These are phyloP conservation scores for Xenotilapia caudafasciata DNA, from an alignment of 2,113 vertebrate genomes.

Conservation along the genomic window DNA sequence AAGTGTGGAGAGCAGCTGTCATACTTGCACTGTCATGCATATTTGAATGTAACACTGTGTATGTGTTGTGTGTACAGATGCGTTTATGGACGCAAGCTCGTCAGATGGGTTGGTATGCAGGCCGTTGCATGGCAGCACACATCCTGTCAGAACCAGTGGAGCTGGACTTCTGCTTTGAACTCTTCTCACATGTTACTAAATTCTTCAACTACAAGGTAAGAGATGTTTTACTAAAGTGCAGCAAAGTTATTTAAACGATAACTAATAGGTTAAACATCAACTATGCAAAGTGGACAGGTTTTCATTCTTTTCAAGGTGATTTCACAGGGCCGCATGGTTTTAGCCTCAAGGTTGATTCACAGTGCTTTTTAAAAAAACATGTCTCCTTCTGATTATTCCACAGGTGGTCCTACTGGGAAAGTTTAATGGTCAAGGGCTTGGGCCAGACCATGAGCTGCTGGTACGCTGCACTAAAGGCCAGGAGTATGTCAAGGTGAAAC, in stretches of 20 bases:
- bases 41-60: neutral
- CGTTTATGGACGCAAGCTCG: constrained; percentile 95
- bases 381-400: neutral
- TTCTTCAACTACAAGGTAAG: constrained; percentile 97
- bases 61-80: constrained; percentile 74
- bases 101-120: constrained; percentile 95
- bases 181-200: constrained; percentile 92
- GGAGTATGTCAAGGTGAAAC: constrained; percentile 84
- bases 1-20: neutral
- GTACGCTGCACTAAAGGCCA: constrained; percentile 85
- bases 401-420: constrained; percentile 94
- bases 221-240: neutral
- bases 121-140: constrained; percentile 84
- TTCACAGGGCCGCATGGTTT: neutral
- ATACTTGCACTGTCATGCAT: neutral
- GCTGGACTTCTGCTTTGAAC: constrained; percentile 95
- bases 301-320: neutral
- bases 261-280: constrained; percentile 15
- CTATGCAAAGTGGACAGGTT: neutral
- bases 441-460: constrained; percentile 83
- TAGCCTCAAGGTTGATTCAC: neutral
- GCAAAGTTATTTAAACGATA: neutral
- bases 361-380: neutral
- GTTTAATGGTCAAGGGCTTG: constrained; percentile 90
- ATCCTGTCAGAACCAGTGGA: constrained; percentile 72